phyloP scores from a whole-genome alignment of 2,888 invertebrate species.

The Phlogophora meticulosa region DNA sequence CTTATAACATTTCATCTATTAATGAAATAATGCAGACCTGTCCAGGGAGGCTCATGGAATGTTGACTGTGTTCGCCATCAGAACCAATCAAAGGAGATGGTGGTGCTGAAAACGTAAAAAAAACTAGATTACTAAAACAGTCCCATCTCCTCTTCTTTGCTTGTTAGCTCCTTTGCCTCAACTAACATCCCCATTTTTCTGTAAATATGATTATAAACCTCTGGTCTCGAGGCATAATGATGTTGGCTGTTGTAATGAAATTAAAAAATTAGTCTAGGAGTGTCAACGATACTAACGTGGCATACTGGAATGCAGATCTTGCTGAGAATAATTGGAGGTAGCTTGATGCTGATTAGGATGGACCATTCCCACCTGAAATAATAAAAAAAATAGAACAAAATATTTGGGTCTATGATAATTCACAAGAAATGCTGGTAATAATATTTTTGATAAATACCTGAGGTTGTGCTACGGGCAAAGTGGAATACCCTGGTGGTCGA shows the following conservation, averaged over 20 bases:
- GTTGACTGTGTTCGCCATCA: constrained; percentile 91
- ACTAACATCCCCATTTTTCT: no score
- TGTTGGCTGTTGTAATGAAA: background rate
- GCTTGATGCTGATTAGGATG: constrained; percentile 94
- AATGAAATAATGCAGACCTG: constrained; percentile 75
- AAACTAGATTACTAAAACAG: background rate
- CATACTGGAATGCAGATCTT: constrained; percentile 93
- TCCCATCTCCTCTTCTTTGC: no score
- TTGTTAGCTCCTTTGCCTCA: no score
- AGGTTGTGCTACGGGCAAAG: constrained; percentile 93
- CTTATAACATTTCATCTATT: background rate
- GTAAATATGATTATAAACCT: no score
- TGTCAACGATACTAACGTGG: constrained; percentile 93
- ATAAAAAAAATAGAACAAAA: background rate
- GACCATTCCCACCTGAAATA: constrained; percentile 94
- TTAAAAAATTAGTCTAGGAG: background rate
- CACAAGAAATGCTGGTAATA: no score
- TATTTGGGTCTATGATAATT: background rate
- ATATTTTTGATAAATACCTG: constrained; percentile 72
- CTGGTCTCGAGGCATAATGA: no score
- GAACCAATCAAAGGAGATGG: constrained; percentile 95
- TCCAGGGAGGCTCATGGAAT: constrained; percentile 88
- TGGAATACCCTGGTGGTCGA: constrained; percentile 96
- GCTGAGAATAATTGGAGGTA: constrained; percentile 92
- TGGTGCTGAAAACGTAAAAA: constrained; percentile 92